These are phyloP conservation scores for Petrocephalus schoutedeni DNA, from an alignment of 2,797 vertebrate genomes.

Conservation along the genomic window DNA sequence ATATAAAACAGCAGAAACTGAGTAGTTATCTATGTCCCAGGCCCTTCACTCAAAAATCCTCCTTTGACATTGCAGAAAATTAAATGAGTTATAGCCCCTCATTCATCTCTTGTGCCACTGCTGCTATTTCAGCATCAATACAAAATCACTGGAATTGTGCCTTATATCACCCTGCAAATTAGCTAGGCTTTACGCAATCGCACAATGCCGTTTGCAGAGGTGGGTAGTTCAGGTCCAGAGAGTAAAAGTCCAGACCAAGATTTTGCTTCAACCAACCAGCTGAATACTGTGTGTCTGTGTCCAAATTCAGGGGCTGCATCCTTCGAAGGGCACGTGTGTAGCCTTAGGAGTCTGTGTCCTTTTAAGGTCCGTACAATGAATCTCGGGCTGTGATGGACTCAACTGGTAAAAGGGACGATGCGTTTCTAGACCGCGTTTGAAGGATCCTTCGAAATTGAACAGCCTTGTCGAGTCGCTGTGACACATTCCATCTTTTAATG, in stretches of 20 bases:
- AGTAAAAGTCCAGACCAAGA: too few relatives aligned
- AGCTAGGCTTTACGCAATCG: not conserved
- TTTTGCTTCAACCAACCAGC: too few relatives aligned
- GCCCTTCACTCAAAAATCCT: not conserved
- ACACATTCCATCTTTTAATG: not conserved
- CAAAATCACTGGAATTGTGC: not conserved
- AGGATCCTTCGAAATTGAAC: not conserved
- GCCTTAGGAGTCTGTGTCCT: not conserved
- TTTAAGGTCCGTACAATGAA: not conserved
- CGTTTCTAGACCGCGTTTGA: not conserved
- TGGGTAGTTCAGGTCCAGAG: too few relatives aligned
- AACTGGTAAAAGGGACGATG: not conserved
- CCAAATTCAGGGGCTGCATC: not conserved
- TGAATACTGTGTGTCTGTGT: not conserved
- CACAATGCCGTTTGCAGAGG: too few relatives aligned
- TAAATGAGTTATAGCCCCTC: not conserved
- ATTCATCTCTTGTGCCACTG: not conserved
- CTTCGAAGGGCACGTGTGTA: not conserved
- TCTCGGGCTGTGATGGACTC: not conserved
- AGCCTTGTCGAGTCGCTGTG: not conserved
- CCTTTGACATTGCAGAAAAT: not conserved
- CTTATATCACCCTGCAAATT: not conserved
- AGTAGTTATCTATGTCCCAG: not conserved
- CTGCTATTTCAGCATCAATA: not conserved
- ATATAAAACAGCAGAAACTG: not conserved